Base-by-base conservation (phyloP, 2,113 vertebrate species). In the Antennarius striatus region DNA sequence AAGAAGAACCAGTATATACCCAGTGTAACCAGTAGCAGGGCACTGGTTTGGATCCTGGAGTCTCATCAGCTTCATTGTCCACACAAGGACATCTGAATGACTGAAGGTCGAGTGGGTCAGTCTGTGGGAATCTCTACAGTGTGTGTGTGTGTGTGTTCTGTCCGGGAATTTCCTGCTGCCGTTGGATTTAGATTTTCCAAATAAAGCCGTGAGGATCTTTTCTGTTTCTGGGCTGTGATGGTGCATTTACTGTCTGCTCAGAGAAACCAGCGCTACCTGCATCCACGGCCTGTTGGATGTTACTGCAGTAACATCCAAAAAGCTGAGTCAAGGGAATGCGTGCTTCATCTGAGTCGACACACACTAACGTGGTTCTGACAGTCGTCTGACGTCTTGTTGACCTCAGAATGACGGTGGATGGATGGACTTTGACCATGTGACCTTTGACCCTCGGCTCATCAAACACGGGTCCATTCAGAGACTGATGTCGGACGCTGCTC, bases 181-280 rank as follows among this genome's bases (percentile, higher is more conserved):
- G 43, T 16, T 60, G 29, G 14, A 32, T 58, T 64, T 63, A 56
- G 65, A 48, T 58, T 73, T 6, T 51, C 81, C 77, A 68, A 71
- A 75, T 77, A 68, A 72, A 63, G 51, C 30, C 55, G 55, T 9
- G 32, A 52, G 52, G 55, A 72, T 6, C 0, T 56, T 39, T 48
- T 36, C 32, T 36, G 32, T 36, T 36, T 36, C 32, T 36, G 32
- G 32, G 32, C 32, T 36, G 32, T 13, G 94, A 88, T 5, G 93
- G 90, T 51, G 17, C 49, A 9, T 51, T 51, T 17, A 28, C 49
- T 51, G 49, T 51, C 49, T 4, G 16, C 49, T 51, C 17, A 10
- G 49, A 51, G 10, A 51, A 51, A 51, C 49, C 49, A 22, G 49
- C 49, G 2, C 9, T 10, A 11, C 39, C 5, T 6, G 10, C 39